Evolutionary conservation across 2,888 invertebrate genomes (phyloP).

Genomic region (Cristatella mucedo): DNA sequence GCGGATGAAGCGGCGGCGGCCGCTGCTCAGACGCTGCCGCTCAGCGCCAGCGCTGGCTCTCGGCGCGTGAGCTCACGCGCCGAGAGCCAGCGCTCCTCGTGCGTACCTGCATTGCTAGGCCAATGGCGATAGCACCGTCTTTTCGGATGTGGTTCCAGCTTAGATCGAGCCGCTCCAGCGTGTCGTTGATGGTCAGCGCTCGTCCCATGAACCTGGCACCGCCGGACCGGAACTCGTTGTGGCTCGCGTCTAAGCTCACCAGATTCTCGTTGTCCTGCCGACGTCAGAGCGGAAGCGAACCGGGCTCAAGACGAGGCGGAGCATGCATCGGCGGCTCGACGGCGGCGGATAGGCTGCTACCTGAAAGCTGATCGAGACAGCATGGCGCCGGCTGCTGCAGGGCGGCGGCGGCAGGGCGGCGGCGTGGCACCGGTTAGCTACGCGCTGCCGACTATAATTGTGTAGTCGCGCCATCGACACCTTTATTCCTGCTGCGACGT

Average conservation of each 20-base stretch:
- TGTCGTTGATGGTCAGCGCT: slow-evolving; percentile 17
- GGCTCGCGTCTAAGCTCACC: slow-evolving; percentile 16
- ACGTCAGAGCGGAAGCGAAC: neutral
- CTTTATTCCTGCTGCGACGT: slow-evolving; percentile 16
- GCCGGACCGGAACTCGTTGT: slow-evolving; percentile 18
- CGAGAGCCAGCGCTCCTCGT: too few relatives aligned
- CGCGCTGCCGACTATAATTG: neutral
- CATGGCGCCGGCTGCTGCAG: too few relatives aligned
- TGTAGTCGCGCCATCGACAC: slow-evolving; percentile 14
- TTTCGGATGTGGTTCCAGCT: slow-evolving; percentile 21
- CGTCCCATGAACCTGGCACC: slow-evolving; percentile 18
- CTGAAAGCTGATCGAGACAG: too few relatives aligned
- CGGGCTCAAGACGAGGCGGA: slow-evolving; percentile 12
- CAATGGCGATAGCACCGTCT: slow-evolving; percentile 20
- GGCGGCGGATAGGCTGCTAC: too few relatives aligned
- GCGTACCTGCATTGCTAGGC: too few relatives aligned
- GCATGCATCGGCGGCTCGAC: slow-evolving; percentile 15
- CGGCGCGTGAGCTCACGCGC: too few relatives aligned
- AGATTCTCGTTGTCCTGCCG: slow-evolving; percentile 9
- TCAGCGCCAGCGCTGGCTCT: too few relatives aligned
- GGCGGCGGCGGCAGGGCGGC: too few relatives aligned
- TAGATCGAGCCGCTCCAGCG: slow-evolving; percentile 16
- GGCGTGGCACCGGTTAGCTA: too few relatives aligned
- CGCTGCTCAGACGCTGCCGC: too few relatives aligned
- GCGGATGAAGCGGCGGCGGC: too few relatives aligned